Conservation (phyloP, 2,113 vertebrate genomes). For the Megaceryle torquata region DNA sequence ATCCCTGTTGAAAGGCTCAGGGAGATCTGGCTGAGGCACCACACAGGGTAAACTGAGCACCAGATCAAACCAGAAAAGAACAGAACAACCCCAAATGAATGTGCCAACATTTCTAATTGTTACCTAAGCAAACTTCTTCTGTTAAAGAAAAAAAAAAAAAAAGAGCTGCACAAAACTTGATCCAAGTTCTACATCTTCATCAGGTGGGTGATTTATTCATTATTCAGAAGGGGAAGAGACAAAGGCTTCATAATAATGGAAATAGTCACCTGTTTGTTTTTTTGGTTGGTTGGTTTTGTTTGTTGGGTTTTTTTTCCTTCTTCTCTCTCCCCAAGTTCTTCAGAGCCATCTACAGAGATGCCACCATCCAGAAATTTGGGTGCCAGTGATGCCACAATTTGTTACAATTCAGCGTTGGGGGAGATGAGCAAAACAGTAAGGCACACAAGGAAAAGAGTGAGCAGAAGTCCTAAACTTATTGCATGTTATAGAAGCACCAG, state of each 20-base stretch:
- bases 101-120: not conserved
- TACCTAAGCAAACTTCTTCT: not conserved
- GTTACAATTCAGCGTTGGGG: rapidly evolving
- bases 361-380: not conserved
- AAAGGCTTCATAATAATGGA: not conserved
- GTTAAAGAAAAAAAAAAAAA: too few species aligned
- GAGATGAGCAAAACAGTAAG: not conserved
- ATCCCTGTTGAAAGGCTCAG: not conserved
- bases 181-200: not conserved
- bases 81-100: not conserved
- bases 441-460: not conserved
- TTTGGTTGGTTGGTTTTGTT: too few species aligned
- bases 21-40: not conserved
- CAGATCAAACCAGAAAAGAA: not conserved
- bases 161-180: not conserved
- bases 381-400: rapidly evolving
- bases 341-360: not conserved
- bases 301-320: too few species aligned
- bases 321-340: not conserved
- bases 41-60: not conserved
- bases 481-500: not conserved
- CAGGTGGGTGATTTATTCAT: not conserved
- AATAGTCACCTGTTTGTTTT: not conserved
- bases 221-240: not conserved
- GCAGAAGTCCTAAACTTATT: not conserved